phyloP scores from a whole-genome alignment of 1,140 invertebrate genomes.

The Rhopalosiphum padi region DNA sequence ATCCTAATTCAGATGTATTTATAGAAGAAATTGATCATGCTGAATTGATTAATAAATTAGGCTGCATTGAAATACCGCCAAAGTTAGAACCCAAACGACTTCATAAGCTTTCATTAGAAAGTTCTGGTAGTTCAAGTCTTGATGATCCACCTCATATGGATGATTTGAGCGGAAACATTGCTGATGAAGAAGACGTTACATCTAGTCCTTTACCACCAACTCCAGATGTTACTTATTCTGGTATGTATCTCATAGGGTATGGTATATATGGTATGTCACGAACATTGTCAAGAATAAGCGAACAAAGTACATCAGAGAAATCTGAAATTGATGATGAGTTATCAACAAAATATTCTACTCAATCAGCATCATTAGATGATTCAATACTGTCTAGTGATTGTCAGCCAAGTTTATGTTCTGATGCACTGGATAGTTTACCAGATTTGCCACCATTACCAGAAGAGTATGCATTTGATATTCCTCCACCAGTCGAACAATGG shows the following conservation, averaged over 20 bases:
- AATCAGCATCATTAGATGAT: slow-evolving; percentile 82
- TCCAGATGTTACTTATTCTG: slow-evolving; percentile 35
- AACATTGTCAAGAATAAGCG: slow-evolving; percentile 84
- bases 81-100: slow-evolving; percentile 73
- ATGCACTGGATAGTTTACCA: slow-evolving; percentile 64
- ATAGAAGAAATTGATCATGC: slow-evolving; percentile 43
- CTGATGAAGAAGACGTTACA: slow-evolving; percentile 63
- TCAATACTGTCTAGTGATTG: slow-evolving; percentile 82
- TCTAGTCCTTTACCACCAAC: slow-evolving; percentile 45
- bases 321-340: slow-evolving; percentile 79
- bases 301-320: slow-evolving; percentile 80
- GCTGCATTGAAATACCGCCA: slow-evolving; percentile 65
- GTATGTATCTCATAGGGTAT: slow-evolving; percentile 60
- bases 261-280: slow-evolving; percentile 74
- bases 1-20: background rate
- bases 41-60: slow-evolving; percentile 59
- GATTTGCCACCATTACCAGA: slow-evolving; percentile 60
- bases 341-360: slow-evolving; percentile 80
- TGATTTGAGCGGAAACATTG: slow-evolving; percentile 69
- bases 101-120: slow-evolving; percentile 72
- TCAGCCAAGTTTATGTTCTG: slow-evolving; percentile 83
- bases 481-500: slow-evolving; percentile 69
- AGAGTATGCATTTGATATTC: slow-evolving; percentile 61
- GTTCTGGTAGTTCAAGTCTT: slow-evolving; percentile 79
- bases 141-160: slow-evolving; percentile 68